A percentile compares a stretch with the other conserved stretches of the same genome.
phyloP scores from a whole-genome alignment of 2,113 vertebrate genomes.

The Prietella phreatophila region DNA sequence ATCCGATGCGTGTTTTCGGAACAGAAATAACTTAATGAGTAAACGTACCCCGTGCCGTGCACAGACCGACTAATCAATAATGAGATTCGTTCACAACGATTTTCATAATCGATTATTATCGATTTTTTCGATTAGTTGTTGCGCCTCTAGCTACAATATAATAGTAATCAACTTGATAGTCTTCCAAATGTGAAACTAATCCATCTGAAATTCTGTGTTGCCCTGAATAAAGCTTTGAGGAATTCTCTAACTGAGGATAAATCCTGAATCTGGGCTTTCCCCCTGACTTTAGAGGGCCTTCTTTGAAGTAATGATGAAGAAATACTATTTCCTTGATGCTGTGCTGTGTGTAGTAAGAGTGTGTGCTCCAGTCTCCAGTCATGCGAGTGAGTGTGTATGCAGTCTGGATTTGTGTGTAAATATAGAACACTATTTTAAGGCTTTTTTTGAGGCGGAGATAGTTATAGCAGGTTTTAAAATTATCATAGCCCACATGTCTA shows the following conservation, averaged over 20 bases:
- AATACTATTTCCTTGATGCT: conserved; percentile 31
- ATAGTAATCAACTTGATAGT: too few relatives aligned
- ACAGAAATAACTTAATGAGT: too few relatives aligned
- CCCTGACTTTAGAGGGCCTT: neutral
- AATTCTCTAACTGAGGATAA: neutral
- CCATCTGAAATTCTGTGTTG: neutral
- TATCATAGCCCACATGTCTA: conserved; percentile 61
- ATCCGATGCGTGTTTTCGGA: too few relatives aligned
- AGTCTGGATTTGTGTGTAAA: conserved; percentile 61
- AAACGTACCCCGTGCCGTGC: too few relatives aligned
- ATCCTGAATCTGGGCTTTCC: neutral
- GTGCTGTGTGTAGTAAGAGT: conserved; percentile 49
- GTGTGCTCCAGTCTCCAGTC: conserved; percentile 52
- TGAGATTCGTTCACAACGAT: too few relatives aligned
- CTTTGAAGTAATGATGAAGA: conserved; percentile 7
- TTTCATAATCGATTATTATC: too few relatives aligned
- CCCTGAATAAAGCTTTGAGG: neutral
- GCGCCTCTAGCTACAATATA: too few relatives aligned
- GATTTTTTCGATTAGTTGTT: too few relatives aligned
- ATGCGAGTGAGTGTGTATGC: conserved; percentile 41
- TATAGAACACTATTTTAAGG: conserved; percentile 73
- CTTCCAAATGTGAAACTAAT: neutral
- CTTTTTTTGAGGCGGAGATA: conserved; percentile 64
- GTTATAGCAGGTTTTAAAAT: conserved; percentile 69
- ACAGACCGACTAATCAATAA: too few relatives aligned